These are phyloP conservation scores for Porites divaricata DNA, from an alignment of 92 coral and sea anemone genomes.

Conservation along the genomic window DNA sequence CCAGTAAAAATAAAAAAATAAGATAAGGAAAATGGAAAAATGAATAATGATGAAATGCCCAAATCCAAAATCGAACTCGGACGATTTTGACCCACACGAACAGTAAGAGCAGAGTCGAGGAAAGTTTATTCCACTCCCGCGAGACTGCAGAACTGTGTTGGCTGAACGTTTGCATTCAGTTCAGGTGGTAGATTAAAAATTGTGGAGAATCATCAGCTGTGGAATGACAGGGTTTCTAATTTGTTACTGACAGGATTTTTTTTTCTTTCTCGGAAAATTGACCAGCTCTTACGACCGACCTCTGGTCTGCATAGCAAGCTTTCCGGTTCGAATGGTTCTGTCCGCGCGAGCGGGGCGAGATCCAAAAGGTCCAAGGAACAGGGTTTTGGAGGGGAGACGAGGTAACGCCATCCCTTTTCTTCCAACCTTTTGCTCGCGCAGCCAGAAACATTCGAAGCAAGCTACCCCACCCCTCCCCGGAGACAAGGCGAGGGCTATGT, in stretches of 20 bases:
- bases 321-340: slow-evolving; percentile 1
- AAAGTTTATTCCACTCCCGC: too few species aligned
- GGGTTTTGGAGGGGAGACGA: slow-evolving; percentile 6
- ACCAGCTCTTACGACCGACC: slow-evolving; percentile 10
- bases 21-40: too few species aligned
- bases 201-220: background rate
- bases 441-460: slow-evolving; percentile 5
- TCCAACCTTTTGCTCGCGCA: slow-evolving; percentile 13
- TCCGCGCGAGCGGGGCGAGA: slow-evolving; percentile 26
- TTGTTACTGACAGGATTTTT: background rate
- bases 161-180: slow-evolving; percentile 13
- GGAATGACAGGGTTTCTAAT: slow-evolving; percentile 20
- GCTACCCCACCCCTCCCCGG: background rate
- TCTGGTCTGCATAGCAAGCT: slow-evolving; percentile 1
- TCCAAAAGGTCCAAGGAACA: slow-evolving; percentile 5
- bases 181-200: slow-evolving; percentile 7
- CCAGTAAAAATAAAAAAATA: too few species aligned
- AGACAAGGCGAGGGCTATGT: too few species aligned
- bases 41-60: slow-evolving; percentile 16
- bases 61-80: slow-evolving; percentile 10
- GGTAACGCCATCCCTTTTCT: slow-evolving; percentile 2
- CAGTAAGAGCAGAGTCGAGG: too few species aligned
- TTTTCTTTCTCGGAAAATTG: slow-evolving; percentile 16
- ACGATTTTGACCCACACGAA: background rate
- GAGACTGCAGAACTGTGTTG: too few species aligned